phyloP scores from a whole-genome alignment of 92 coral and sea anemone genomes.

The Paramuricea clavata region DNA sequence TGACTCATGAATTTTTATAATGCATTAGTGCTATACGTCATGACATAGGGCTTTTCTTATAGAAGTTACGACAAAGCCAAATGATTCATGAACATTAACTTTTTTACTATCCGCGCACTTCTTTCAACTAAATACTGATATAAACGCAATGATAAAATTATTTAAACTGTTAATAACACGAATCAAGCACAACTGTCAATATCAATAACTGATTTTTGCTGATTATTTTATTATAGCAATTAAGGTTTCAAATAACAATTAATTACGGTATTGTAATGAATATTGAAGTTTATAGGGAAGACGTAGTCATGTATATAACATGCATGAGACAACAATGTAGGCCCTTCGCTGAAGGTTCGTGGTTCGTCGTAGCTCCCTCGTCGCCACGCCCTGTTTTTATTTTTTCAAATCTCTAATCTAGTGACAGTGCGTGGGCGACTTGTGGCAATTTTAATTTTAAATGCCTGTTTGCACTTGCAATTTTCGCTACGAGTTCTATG shows the following conservation, averaged over 20 bases:
- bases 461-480: too few relatives aligned
- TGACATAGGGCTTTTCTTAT: too few relatives aligned
- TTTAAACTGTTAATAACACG: not conserved
- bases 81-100: too few relatives aligned
- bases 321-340: not conserved
- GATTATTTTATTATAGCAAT: slow-evolving; percentile 9
- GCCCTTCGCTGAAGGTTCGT: not conserved
- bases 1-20: too few relatives aligned
- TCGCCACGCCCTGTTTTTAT: too few relatives aligned
- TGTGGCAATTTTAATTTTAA: too few relatives aligned
- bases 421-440: too few relatives aligned
- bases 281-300: not conserved
- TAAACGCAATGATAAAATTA: not conserved
- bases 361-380: too few relatives aligned
- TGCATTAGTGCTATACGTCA: too few relatives aligned
- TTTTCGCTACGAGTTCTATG: too few relatives aligned
- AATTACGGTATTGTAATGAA: not conserved
- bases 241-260: not conserved
- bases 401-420: too few relatives aligned
- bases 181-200: not conserved
- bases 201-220: not conserved
- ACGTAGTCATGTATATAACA: not conserved
- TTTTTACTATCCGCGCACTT: not conserved
- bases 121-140: not conserved
- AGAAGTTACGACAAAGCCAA: too few relatives aligned